Conservation (phyloP, 2,113 vertebrate genomes). For the Apodemus sylvaticus region DNA sequence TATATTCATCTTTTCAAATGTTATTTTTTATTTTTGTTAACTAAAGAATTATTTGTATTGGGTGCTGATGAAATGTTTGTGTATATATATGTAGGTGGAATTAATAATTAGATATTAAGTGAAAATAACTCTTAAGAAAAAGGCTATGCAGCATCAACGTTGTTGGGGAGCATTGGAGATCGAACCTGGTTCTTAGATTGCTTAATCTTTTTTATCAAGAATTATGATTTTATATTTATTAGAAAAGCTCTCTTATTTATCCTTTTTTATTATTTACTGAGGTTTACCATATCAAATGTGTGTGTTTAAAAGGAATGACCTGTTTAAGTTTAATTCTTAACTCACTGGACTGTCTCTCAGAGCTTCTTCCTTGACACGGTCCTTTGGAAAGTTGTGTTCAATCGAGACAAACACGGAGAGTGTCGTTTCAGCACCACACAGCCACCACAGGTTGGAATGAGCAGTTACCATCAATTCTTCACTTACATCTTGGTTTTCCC, state of each 20-base stretch:
- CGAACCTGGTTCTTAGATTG: not conserved
- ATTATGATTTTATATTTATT: constrained; percentile 48
- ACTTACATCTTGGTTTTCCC: constrained; percentile 72
- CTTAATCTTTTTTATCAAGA: constrained; percentile 30
- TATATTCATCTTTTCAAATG: constrained; percentile 26
- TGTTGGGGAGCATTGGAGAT: not conserved
- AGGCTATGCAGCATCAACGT: constrained; percentile 18
- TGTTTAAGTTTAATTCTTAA: constrained; percentile 91
- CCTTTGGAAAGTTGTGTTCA: constrained; percentile 99
- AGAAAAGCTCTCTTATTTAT: not conserved
- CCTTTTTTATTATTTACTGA: constrained; percentile 44
- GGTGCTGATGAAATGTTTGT: constrained; percentile 14
- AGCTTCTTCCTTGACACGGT: constrained; percentile 98
- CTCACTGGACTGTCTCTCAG: constrained; percentile 93
- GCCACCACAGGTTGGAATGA: constrained; percentile 95
- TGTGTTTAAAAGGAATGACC: constrained; percentile 83
- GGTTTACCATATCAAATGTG: constrained; percentile 72
- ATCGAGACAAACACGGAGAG: constrained; percentile 96
- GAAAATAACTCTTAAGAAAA: constrained; percentile 53
- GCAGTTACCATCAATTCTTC: constrained; percentile 81
- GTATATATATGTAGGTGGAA: not conserved
- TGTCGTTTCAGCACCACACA: constrained; percentile 91
- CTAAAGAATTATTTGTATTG: constrained; percentile 47
- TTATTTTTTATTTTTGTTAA: constrained; percentile 33
- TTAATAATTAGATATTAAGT: not conserved